Base-by-base conservation (phyloP, 1,140 invertebrate genomes). In the Psilanteris sp. region DNA sequence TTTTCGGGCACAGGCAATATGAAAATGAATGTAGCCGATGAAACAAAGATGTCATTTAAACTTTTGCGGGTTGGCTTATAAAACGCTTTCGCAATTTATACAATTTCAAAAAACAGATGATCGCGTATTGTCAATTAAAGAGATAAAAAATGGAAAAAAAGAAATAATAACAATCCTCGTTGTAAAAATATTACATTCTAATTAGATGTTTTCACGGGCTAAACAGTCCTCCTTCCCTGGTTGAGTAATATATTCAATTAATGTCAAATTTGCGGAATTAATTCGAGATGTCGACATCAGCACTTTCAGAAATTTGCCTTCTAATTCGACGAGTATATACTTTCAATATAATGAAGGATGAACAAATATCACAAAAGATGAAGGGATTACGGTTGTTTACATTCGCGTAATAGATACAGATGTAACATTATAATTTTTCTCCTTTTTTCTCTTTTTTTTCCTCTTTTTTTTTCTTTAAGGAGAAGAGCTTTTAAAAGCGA, bases 301-400 rank as follows among this genome's bases (percentile, higher is more conserved):
- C 68, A 72, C 26, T 72, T 72, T 72, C 50, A 31, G 34, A 9
- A 57, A 57, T 72, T 64, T 64, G 20, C 57, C 50, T 64, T 22
- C 31, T 39, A 34, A 57, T 26, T 27, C 9, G 29, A 37, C 34
- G 29, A 14, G n/a, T 27, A 48, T 71, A 31, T 62, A 72, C 57
- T 72, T 72, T 48, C 27, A 31, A 3, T 16, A n/a, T n/a, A n/a
- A n/a, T n/a, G 18, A 57, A 36, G 37, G 36, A n/a, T n/a, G n/a
- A n/a, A n/a, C 52, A 73, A 73, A 66, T 54, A 73, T 73, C 26
- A 41, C 10, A 26, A 27, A 26, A 10, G 50, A 39, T 36, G 24
- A 29, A 48, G 48, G 57, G 9, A 55, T 62, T 39, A 34, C 36
- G 34, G 14, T 57, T 72, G 67, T 72, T 61, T 62, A 22, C 46